phyloP scores from a whole-genome alignment of 2,113 vertebrate genomes.

The Nanger granti region DNA sequence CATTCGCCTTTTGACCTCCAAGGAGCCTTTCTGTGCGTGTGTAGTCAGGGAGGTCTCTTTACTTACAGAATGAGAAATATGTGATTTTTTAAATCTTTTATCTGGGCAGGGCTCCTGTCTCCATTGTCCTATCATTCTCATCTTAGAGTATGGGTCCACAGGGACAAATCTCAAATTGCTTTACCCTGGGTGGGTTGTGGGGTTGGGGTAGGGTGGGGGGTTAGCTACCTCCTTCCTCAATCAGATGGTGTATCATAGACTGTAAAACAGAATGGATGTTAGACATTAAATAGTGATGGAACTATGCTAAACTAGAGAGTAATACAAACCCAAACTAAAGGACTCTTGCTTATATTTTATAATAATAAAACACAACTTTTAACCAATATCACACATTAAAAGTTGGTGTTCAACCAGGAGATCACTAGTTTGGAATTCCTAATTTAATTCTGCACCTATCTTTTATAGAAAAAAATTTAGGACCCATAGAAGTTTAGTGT shows the following conservation, averaged over 20 bases:
- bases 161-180: neutral
- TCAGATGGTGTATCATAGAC: neutral
- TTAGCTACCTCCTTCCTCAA: neutral
- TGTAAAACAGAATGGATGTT: neutral
- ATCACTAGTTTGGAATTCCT: neutral
- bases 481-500: neutral
- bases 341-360: neutral
- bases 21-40: neutral
- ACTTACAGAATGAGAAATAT: neutral
- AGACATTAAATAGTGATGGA: no score
- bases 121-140: neutral
- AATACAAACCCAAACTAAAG: neutral
- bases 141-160: neutral
- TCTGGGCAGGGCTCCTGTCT: neutral
- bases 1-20: neutral
- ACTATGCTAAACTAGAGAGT: neutral
- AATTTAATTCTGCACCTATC: neutral
- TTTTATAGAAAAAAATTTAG: neutral
- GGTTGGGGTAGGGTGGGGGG: neutral
- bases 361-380: neutral
- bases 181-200: fast-evolving
- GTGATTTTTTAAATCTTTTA: neutral
- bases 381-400: neutral
- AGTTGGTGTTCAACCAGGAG: neutral
- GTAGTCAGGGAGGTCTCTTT: neutral